phyloP scores from a whole-genome alignment of 1,140 invertebrate species.

The Heliothis virescens region DNA sequence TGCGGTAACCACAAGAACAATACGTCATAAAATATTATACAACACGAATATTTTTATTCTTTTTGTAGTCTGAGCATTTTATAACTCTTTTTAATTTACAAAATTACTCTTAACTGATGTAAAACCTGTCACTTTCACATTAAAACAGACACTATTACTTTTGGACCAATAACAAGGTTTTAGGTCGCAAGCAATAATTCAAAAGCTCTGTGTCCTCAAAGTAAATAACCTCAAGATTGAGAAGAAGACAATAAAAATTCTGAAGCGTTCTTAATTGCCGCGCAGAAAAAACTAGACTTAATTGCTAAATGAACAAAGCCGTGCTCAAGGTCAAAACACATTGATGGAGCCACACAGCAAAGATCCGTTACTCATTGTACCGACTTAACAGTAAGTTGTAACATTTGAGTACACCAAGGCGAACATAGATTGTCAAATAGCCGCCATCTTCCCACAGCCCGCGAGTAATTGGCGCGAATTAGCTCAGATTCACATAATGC shows the following conservation, averaged over 20 bases:
- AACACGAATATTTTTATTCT: conserved; percentile 10
- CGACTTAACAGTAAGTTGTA: conserved; percentile 16
- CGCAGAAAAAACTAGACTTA: conserved; percentile 25
- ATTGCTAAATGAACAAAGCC: conserved; percentile 32
- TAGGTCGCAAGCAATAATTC: background rate
- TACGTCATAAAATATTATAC: conserved; percentile 10
- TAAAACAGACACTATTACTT: background rate
- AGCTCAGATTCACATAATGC: conserved; percentile 67
- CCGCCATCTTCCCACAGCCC: conserved; percentile 56
- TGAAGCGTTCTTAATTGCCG: conserved; percentile 14
- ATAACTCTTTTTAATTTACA: background rate
- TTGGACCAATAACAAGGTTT: background rate
- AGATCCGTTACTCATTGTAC: conserved; percentile 35
- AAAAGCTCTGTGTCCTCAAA: background rate
- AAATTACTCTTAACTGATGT: background rate
- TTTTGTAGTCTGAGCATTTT: background rate
- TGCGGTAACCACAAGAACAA: conserved; percentile 18
- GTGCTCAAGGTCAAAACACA: conserved; percentile 29
- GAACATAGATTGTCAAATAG: conserved; percentile 41
- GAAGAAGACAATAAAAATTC: conserved; percentile 12
- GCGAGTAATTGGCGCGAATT: conserved; percentile 67
- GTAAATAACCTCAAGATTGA: background rate
- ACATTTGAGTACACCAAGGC: conserved; percentile 21
- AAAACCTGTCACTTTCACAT: background rate
- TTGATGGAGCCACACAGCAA: background rate